Conservation (phyloP, 1,140 invertebrate species). For the Thaumetopoea pityocampa region DNA sequence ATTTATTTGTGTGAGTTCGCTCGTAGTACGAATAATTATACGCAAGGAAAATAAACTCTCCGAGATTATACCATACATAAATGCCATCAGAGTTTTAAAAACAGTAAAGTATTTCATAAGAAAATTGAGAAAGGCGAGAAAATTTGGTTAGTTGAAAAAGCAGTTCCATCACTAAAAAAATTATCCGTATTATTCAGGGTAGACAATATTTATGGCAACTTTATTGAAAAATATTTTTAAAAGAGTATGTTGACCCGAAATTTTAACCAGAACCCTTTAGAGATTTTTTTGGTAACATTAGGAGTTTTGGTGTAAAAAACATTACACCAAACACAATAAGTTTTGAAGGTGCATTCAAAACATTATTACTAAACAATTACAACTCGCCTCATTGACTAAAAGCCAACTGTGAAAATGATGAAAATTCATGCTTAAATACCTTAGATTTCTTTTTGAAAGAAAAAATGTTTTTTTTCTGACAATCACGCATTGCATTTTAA, state of each 20-base stretch:
- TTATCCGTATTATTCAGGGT: conserved; percentile 29
- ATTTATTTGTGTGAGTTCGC: too few relatives aligned
- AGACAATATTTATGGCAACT: conserved; percentile 16
- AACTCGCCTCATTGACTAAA: conserved; percentile 12
- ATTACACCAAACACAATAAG: conserved; percentile 14
- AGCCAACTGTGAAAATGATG: conserved; percentile 26
- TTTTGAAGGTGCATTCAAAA: conserved; percentile 32
- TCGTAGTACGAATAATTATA: too few relatives aligned
- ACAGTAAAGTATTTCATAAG: conserved; percentile 14
- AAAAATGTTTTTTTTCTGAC: not conserved
- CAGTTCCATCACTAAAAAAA: conserved; percentile 7
- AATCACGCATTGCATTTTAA: not conserved
- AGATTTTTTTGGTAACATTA: conserved; percentile 28
- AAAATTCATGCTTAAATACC: conserved; percentile 35
- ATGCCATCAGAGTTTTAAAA: conserved; percentile 21
- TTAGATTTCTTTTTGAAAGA: conserved; percentile 19
- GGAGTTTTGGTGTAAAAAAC: conserved; percentile 25
- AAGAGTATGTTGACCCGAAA: conserved; percentile 22
- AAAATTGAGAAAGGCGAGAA: not conserved
- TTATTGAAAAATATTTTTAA: conserved; percentile 17
- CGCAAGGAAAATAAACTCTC: too few relatives aligned
- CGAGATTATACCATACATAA: too few relatives aligned
- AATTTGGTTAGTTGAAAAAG: not conserved
- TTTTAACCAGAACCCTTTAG: conserved; percentile 28
- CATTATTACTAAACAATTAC: conserved; percentile 24